Base-by-base conservation (phyloP, 2,888 invertebrate genomes). In the Hirtodrosophila duncani region DNA sequence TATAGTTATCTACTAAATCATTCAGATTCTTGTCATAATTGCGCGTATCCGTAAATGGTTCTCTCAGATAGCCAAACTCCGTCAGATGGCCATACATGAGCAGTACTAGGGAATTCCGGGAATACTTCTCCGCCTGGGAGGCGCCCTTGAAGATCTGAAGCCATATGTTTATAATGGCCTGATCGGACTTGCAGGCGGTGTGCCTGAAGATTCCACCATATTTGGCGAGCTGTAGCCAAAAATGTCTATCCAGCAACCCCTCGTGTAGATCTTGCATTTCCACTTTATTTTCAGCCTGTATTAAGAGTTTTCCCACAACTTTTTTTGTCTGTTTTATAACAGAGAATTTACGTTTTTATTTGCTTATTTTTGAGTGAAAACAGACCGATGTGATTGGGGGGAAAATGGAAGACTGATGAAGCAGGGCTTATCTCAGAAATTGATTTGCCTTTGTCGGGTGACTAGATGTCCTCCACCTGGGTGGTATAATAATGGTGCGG, bases 71-170 rank as follows among this genome's bases (percentile, higher is more conserved):
- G 1, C 77, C 61, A 2, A 63, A 39, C 4, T 71, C 71, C 24
- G 23, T 48, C 3, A 71, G 4, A 23, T 71, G 71, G 0, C 52
- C 77, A 14, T 49, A 63, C 51, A 71, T 63, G 0, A 71, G 33
- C 0, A 71, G 34, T 31, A 58, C 36, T 2, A 79, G 21, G 2
- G 61, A 29, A 9, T 75, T 71, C 0, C 71, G 30, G 3, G 71
- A 60, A 17, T 50, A 10, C 27, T 71, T 71, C 18, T 71, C 52
- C 5, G 17, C 3, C 4, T 18, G 26, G 0, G 75, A 48, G 0
- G 46, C 55, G 2, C 2, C 6, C 2, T 10, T 3, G 1, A 63
- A 60, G 3, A 60, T 23, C 8, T 26, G 8, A n/a, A 71, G 5
- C 71, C 71, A 71, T 6, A 21, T 41, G 5, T 7, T 26, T 2